Evolutionary conservation across 2,888 invertebrate genomes (phyloP).

Genomic region (Thumatha senex): DNA sequence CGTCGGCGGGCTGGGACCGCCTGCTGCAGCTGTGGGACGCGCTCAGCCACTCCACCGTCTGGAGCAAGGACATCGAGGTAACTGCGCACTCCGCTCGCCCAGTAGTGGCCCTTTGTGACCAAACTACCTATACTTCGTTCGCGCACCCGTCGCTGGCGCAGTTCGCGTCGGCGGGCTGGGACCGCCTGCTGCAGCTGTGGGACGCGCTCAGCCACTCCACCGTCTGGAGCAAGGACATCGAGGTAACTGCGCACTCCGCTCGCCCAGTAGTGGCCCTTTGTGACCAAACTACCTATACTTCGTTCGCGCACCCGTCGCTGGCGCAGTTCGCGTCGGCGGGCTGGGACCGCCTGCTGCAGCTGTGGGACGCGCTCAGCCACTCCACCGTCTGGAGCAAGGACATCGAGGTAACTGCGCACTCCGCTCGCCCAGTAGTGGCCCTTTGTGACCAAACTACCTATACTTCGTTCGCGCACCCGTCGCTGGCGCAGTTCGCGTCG

Average conservation of each 20-base stretch:
- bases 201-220: slow-evolving; percentile 93
- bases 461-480: slow-evolving; percentile 92
- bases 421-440: no score
- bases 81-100: no score
- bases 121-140: no score
- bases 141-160: slow-evolving; percentile 92
- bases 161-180: slow-evolving; percentile 93
- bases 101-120: no score
- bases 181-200: slow-evolving; percentile 93
- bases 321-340: slow-evolving; percentile 95
- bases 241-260: slow-evolving; percentile 81
- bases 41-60: slow-evolving; percentile 92
- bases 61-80: slow-evolving; percentile 95
- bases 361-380: slow-evolving; percentile 95
- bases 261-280: no score
- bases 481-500: slow-evolving; percentile 92
- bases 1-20: slow-evolving; percentile 92
- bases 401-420: slow-evolving; percentile 86
- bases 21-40: slow-evolving; percentile 95
- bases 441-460: no score
- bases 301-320: slow-evolving; percentile 90
- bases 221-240: slow-evolving; percentile 95
- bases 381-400: slow-evolving; percentile 96
- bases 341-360: slow-evolving; percentile 89
- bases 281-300: no score